A percentile compares a stretch with the other conserved stretches of the same genome.
These are phyloP conservation scores for Borostomias antarcticus DNA, from an alignment of 2,797 vertebrate species.

Conservation along the genomic window DNA sequence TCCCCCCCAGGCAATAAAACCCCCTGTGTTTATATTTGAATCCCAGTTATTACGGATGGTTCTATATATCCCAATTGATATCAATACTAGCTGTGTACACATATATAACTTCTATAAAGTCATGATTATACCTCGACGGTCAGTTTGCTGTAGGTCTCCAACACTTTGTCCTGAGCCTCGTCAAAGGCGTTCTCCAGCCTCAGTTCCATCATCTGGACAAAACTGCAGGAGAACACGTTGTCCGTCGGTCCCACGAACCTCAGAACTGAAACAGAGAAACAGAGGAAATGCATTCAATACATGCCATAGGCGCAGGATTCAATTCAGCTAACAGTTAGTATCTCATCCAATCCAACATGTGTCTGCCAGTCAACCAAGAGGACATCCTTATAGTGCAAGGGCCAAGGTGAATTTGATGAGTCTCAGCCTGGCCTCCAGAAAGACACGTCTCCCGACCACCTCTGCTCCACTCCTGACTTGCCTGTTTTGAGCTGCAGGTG, in stretches of 20 bases:
- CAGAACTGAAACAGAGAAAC: slow-evolving; percentile 76
- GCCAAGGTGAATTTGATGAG: too few species aligned
- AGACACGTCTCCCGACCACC: background rate
- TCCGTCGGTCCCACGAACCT: slow-evolving; percentile 91
- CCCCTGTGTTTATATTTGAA: too few species aligned
- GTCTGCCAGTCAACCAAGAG: background rate
- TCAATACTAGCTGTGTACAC: background rate
- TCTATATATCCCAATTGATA: background rate
- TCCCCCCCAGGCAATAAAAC: too few species aligned
- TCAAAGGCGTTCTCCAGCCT: slow-evolving; percentile 89
- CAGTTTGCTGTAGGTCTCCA: slow-evolving; percentile 87
- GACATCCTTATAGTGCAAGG: too few species aligned
- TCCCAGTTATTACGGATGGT: background rate
- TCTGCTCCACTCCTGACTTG: slow-evolving; percentile 53
- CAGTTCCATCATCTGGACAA: slow-evolving; percentile 91
- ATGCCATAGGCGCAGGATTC: background rate
- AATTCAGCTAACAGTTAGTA: too few species aligned
- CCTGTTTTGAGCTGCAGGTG: slow-evolving; percentile 93
- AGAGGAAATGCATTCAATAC: background rate
- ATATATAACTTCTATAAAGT: slow-evolving; percentile 15
- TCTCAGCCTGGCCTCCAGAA: too few species aligned
- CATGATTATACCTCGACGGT: slow-evolving; percentile 84
- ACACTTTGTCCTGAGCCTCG: slow-evolving; percentile 90
- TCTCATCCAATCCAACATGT: too few species aligned
- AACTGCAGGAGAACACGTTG: slow-evolving; percentile 91